A percentile compares a stretch with the other conserved stretches of the same genome.
phyloP scores from a whole-genome alignment of 2,888 invertebrate genomes.

The Seira sanloemensis region DNA sequence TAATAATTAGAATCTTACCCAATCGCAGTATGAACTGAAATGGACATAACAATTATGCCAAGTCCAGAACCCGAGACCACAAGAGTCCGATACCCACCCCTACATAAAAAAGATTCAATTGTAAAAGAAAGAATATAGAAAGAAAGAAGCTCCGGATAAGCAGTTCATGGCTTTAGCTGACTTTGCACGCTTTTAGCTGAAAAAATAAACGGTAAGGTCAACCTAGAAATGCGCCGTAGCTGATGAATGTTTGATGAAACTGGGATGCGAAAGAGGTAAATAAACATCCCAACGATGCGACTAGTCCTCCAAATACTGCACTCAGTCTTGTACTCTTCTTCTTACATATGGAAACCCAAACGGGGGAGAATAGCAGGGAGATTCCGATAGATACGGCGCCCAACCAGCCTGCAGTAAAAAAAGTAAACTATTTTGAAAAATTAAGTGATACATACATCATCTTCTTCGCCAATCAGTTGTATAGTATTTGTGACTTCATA shows the following conservation, averaged over 20 bases:
- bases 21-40: slow-evolving; percentile 67
- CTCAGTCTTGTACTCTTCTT: slow-evolving; percentile 72
- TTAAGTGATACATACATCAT: no score
- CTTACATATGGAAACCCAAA: slow-evolving; percentile 73
- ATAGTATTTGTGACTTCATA: no score
- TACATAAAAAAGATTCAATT: slow-evolving; percentile 64
- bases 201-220: not conserved
- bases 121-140: no score
- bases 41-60: slow-evolving; percentile 86
- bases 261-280: slow-evolving; percentile 93
- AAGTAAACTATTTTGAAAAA: no score
- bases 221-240: slow-evolving; percentile 82
- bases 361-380: slow-evolving; percentile 70
- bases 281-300: slow-evolving; percentile 90
- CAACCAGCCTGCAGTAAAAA: slow-evolving; percentile 73
- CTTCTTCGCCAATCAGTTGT: no score
- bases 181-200: no score
- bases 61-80: slow-evolving; percentile 90
- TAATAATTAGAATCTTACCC: no score
- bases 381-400: slow-evolving; percentile 70
- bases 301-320: slow-evolving; percentile 90
- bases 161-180: no score
- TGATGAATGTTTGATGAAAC: slow-evolving; percentile 93
- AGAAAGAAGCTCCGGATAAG: not conserved
- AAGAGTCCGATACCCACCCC: slow-evolving; percentile 90